phyloP scores from a whole-genome alignment of 2,888 invertebrate genomes.

The Alloscopus bannaensis region DNA sequence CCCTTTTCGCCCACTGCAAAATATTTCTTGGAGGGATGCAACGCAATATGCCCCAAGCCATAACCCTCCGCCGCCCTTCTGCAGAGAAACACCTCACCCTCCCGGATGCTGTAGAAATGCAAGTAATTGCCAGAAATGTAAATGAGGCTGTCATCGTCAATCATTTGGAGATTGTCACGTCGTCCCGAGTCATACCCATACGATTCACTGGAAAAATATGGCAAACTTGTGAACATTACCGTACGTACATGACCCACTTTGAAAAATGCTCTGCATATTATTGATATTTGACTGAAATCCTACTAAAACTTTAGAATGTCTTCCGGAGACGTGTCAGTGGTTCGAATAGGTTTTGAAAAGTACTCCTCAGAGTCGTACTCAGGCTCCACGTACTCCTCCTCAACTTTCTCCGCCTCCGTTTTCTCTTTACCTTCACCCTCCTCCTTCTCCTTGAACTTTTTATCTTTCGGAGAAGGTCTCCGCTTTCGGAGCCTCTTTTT shows the following conservation, averaged over 20 bases:
- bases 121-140: slow-evolving; percentile 90
- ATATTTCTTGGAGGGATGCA: slow-evolving; percentile 77
- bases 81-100: slow-evolving; percentile 82
- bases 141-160: slow-evolving; percentile 84
- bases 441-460: slow-evolving; percentile 24
- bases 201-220: slow-evolving; percentile 81
- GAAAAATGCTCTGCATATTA: slow-evolving; percentile 30
- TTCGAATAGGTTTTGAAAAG: slow-evolving; percentile 77
- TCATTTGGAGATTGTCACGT: slow-evolving; percentile 86
- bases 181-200: slow-evolving; percentile 91
- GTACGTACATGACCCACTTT: not conserved
- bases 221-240: slow-evolving; percentile 25
- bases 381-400: slow-evolving; percentile 52
- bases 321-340: slow-evolving; percentile 78
- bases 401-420: slow-evolving; percentile 23
- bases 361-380: slow-evolving; percentile 51
- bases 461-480: slow-evolving; percentile 14
- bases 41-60: slow-evolving; percentile 87
- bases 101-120: slow-evolving; percentile 82
- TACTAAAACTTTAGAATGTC: slow-evolving; percentile 83
- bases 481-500: slow-evolving; percentile 50
- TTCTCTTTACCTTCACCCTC: slow-evolving; percentile 16
- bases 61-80: slow-evolving; percentile 85
- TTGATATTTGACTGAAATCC: slow-evolving; percentile 40
- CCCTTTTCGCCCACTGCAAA: slow-evolving; percentile 93